These are phyloP conservation scores for Marisa cornuarietis DNA, from an alignment of 1,140 invertebrate species.

Conservation along the genomic window DNA sequence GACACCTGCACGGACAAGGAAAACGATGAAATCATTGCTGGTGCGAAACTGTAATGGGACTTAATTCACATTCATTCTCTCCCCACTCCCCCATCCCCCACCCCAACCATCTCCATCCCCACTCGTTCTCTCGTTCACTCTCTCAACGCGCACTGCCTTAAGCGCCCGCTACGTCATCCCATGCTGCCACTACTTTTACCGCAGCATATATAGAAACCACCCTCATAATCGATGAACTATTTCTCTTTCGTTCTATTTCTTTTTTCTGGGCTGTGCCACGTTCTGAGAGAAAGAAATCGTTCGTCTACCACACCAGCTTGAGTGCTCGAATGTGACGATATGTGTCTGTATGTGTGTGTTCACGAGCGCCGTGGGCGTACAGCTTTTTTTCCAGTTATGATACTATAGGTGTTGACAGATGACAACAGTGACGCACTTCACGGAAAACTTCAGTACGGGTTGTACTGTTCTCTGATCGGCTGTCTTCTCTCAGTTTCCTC, in stretches of 20 bases:
- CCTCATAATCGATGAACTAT: background rate
- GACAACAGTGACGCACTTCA: background rate
- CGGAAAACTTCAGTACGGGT: too few relatives aligned
- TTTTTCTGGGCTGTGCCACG: too few relatives aligned
- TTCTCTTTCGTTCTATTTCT: background rate
- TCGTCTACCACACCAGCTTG: too few relatives aligned
- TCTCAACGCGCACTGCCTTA: background rate
- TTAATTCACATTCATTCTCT: background rate
- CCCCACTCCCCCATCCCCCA: background rate
- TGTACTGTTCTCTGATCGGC: too few relatives aligned
- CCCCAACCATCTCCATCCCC: background rate
- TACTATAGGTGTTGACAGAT: background rate
- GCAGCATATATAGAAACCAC: too few relatives aligned
- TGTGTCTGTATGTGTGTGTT: too few relatives aligned
- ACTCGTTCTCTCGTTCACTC: background rate
- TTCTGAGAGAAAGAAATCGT: too few relatives aligned
- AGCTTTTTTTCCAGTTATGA: background rate
- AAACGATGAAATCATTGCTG: background rate
- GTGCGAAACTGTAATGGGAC: background rate
- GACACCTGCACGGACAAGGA: too few relatives aligned
- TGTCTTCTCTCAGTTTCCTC: too few relatives aligned
- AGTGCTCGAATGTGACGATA: background rate
- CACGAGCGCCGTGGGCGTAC: background rate
- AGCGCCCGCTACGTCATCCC: too few relatives aligned
- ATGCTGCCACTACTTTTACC: too few relatives aligned